Base-by-base conservation (phyloP, 2,888 invertebrate genomes). In the Epicampocera succincta region DNA sequence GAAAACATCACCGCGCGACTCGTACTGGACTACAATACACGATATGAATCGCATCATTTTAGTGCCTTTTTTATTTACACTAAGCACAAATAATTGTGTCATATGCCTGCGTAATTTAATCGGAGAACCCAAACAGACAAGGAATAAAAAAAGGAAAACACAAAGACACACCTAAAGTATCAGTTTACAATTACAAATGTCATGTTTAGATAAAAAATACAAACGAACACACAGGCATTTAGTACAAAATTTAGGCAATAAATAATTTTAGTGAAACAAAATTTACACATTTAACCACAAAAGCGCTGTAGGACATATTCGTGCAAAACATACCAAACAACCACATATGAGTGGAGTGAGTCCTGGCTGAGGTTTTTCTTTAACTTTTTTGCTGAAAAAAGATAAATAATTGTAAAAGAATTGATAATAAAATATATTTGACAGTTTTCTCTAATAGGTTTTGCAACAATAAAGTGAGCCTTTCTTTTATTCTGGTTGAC, bases 131-230 rank as follows among this genome's bases (percentile, higher is more conserved):
- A 48, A 50, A 11, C 11, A 65, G 19, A 50, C 33, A 48, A 42
- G 19, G 40, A 17, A 15, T 54, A 44, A 12, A 25, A 38, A 52
- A 54, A 46, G 25, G 8, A 5, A 9, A 5, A 33, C 25, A 69
- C 56, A 52, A n/a, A 40, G 73, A 71, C 80, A 76, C 77, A 79
- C 80, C 81, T 71, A 65, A 75, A 61, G 63, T 83, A 83, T 84
- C 84, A 78, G 65, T 73, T 84, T 84, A 83, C 84, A 83, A 80
- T 73, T 83, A 84, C 78, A 84, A 78, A 79, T 79, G 83, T 81
- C 83, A 80, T 79, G 68, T 68, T 77, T 79, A 76, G 76, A 80
- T 83, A 76, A 83, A 50, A 71, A 58, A 42, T 56, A 50, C 42
- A 54, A 44, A 52, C 8, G 12, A 66, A 72, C 12, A 76, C 54